phyloP scores from a whole-genome alignment of 2,797 vertebrate genomes.

The Acestrorhynchus altus region DNA sequence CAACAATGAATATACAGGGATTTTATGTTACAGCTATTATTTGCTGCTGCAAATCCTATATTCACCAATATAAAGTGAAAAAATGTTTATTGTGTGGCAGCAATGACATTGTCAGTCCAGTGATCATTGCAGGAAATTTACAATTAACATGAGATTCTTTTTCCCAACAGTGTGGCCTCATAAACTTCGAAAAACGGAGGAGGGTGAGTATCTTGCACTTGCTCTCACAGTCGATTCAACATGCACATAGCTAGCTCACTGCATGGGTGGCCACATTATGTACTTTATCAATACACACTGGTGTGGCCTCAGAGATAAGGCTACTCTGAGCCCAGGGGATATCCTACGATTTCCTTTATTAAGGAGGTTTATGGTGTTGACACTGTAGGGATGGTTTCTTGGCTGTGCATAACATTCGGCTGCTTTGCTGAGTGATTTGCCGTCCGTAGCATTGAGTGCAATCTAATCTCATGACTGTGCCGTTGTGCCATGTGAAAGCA shows the following conservation, averaged over 20 bases:
- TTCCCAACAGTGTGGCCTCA: slow-evolving; percentile 79
- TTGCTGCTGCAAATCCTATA: too few species aligned
- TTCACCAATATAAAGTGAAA: too few species aligned
- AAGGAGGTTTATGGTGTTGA: background rate
- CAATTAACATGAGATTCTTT: background rate
- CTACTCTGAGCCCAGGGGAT: slow-evolving; percentile 12
- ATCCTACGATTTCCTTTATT: background rate
- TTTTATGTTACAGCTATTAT: too few species aligned
- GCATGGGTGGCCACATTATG: background rate
- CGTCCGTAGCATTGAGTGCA: background rate
- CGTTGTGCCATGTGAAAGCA: background rate
- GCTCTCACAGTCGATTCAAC: slow-evolving; percentile 9
- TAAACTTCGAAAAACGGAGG: slow-evolving; percentile 92
- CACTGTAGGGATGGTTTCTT: slow-evolving; percentile 3
- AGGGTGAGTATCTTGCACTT: slow-evolving; percentile 77
- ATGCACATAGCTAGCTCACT: background rate
- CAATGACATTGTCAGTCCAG: too few species aligned
- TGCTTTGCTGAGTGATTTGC: background rate
- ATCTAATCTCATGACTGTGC: slow-evolving; percentile 22
- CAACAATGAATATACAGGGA: too few species aligned
- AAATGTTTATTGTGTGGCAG: too few species aligned
- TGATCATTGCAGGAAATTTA: too few species aligned
- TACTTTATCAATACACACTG: slow-evolving; percentile 15
- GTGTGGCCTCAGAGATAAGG: slow-evolving; percentile 28
- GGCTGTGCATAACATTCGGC: background rate